Evolutionary conservation across 1,140 invertebrate species (phyloP), one percentile per base, ranked within the genome.

Genomic region (Sycobia sp.): DNA sequence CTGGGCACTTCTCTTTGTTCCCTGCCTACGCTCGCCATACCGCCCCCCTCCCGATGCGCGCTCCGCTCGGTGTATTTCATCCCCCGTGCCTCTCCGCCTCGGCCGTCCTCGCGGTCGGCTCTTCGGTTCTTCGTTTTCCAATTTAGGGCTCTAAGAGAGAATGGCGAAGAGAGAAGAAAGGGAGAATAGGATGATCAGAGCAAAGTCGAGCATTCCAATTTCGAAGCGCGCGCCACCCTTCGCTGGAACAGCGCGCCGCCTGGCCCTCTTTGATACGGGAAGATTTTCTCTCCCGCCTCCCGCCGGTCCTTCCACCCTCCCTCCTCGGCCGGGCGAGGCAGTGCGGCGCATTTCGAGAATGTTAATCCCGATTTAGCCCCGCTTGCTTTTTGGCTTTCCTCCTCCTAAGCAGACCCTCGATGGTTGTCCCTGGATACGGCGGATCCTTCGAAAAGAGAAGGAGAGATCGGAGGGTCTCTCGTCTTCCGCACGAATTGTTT

Each of bases 121-220:
- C 46, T 23, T 44, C 34, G 34, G n/a, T 63, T 63, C 61, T 64
- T 64, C 54, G 38, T 58, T 57, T 56, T 64, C 47, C 47, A 64
- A 64, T 64, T 58, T 64, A 50, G 57, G 39, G 18, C 13, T 7
- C 16, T 39, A 46, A n/a, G 29, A 22, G 43, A 44, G 55, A 18
- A 16, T 38, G 34, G 18, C 11, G 32, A 41, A 29, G 51, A 44
- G 41, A 44, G 51, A 23, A 44, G 27, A 22, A 43, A 47, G 55
- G 4, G 18, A 59, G 25, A 20, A n/a, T n/a, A n/a, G 38, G 9
- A 10, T 29, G 13, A 41, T 11, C 20, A 2, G 9, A 41, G 22
- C 55, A 1, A 58, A 59, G 46, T 65, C 62, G 54, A 65, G 62
- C 50, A 65, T 59, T 59, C 62, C 56, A 65, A 65, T 65, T 59